Conservation (phyloP, 2,888 invertebrate species). For the Cyclophora punctaria region DNA sequence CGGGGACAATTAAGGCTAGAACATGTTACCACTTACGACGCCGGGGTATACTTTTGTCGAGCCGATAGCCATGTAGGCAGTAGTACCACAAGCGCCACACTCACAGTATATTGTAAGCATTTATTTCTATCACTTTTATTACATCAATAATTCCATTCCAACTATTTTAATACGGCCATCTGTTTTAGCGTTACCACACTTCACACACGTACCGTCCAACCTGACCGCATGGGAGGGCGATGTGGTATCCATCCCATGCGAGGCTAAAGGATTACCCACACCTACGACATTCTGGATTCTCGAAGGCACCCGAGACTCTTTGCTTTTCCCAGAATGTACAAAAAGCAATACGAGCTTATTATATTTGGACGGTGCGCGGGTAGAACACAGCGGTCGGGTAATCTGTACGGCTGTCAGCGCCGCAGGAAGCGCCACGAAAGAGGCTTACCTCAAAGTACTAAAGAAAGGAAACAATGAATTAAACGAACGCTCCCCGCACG, state of each 20-base stretch:
- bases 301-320: slow-evolving; percentile 87
- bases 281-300: slow-evolving; percentile 97
- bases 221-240: slow-evolving; percentile 91
- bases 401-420: slow-evolving; percentile 70
- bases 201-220: slow-evolving; percentile 90
- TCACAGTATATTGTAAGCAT: slow-evolving; percentile 93
- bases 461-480: slow-evolving; percentile 60
- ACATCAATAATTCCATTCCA: slow-evolving; percentile 49
- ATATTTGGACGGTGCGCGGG: slow-evolving; percentile 60
- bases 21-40: slow-evolving; percentile 87
- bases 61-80: slow-evolving; percentile 93
- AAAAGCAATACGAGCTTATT: slow-evolving; percentile 67
- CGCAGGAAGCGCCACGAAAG: slow-evolving; percentile 69
- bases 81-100: slow-evolving; percentile 88
- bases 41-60: slow-evolving; percentile 93
- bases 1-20: slow-evolving; percentile 81
- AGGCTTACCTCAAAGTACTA: slow-evolving; percentile 64
- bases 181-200: slow-evolving; percentile 89
- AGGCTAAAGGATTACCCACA: slow-evolving; percentile 92
- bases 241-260: slow-evolving; percentile 92
- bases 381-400: slow-evolving; percentile 65
- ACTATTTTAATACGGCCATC: slow-evolving; percentile 64
- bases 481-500: slow-evolving; percentile 44
- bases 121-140: slow-evolving; percentile 55
- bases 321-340: slow-evolving; percentile 68